Base-by-base conservation (phyloP, 2,888 invertebrate species). In the Synergus umbraculus region DNA sequence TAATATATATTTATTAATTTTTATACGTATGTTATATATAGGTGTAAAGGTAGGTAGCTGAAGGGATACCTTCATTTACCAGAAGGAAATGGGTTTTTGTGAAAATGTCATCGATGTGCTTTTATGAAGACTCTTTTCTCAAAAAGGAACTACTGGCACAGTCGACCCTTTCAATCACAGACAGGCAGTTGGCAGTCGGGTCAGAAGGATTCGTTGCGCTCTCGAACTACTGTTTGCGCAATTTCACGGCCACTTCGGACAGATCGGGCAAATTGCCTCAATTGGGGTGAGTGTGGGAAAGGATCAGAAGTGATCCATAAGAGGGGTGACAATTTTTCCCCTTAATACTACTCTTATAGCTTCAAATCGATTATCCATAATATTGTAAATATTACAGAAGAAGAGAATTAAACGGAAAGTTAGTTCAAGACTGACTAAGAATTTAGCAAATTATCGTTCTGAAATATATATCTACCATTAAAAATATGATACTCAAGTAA, bases 261-360 rank as follows among this genome's bases (percentile, higher is more conserved):
- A 79, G 76, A 73, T 76, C 76, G 63, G 69, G 67, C 78, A 83
- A 83, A 84, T 84, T 84, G 78, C 44, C 64, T 60, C 63, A 65
- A 69, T 78, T 82, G 77, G 77, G 67, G 78, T 81, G 85, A 88
- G 82, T 88, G 88, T 88, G 88, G 87, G 88, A 88, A 88, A 88
- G 77, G 78, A 78, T 80, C 81, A 63, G n/a, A 63, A 76, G 22
- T 63, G 63, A 73, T 73, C 69, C 8, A 13, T 15, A 29, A 22
- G 15, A 49, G 13, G 69, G 69, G 69, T 73, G 69, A 54, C 49
- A 73, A 29, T 29, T 49, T 73, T 37, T 49, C 69, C 37, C 46
- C 9, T 49, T 73, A 49, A 73, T 15, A 5, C 29, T 46, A 7
- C 29, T 15, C 44, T 44, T 44, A 22, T 13, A 46, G 22, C 15